phyloP scores from a whole-genome alignment of 2,888 invertebrate genomes.

The Pegoplata infirma region DNA sequence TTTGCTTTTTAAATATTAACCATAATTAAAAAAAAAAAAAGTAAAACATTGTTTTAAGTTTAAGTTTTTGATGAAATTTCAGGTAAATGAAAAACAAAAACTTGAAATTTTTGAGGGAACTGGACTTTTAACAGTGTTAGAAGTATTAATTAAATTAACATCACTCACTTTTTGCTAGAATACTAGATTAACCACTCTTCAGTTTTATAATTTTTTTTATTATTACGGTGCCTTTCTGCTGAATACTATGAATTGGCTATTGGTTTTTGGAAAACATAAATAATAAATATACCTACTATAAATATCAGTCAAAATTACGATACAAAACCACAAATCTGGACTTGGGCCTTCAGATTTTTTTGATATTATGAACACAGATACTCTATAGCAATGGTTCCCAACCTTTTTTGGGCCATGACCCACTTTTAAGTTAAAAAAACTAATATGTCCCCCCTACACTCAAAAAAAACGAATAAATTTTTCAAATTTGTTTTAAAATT shows the following conservation, averaged over 20 bases:
- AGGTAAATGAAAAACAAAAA: background rate
- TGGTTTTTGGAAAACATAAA: background rate
- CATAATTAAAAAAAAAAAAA: conserved; percentile 19
- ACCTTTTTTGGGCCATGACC: too few relatives aligned
- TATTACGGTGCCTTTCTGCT: background rate
- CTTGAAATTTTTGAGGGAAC: background rate
- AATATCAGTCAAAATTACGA: too few relatives aligned
- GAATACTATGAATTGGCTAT: background rate
- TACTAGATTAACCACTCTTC: conserved; percentile 63
- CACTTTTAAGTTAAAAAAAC: too few relatives aligned
- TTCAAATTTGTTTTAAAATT: too few relatives aligned
- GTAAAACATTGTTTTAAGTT: conserved; percentile 13
- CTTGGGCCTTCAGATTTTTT: too few relatives aligned
- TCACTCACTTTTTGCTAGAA: conserved; percentile 51
- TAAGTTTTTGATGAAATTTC: background rate
- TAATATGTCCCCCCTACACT: too few relatives aligned
- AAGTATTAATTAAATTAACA: conserved; percentile 47
- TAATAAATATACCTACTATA: too few relatives aligned
- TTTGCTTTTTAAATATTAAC: conserved; percentile 55
- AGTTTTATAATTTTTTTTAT: conserved; percentile 46
- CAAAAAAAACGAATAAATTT: too few relatives aligned
- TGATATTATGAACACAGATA: too few relatives aligned
- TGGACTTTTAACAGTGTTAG: background rate
- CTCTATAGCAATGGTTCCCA: too few relatives aligned
- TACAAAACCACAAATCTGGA: too few relatives aligned